phyloP scores from a whole-genome alignment of 2,113 vertebrate species.

The Chrysochloris asiatica region DNA sequence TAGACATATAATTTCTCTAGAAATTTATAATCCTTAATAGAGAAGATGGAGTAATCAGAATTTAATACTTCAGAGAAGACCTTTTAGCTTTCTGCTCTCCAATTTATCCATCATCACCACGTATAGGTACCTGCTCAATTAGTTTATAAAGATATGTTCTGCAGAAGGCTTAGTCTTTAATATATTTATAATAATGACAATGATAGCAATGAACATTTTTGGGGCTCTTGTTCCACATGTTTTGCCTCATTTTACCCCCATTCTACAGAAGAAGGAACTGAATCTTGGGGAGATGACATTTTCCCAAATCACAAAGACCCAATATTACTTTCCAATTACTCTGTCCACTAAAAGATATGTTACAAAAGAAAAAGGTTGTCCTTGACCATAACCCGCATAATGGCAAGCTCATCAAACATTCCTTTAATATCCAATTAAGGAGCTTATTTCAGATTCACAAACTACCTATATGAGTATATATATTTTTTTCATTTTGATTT shows the following conservation, averaged over 20 bases:
- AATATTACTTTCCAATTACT: not conserved
- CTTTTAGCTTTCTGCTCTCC: conserved; percentile 61
- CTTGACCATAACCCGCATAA: not conserved
- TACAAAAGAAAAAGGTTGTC: not conserved
- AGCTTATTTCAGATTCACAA: conserved; percentile 26
- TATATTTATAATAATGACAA: conserved; percentile 32
- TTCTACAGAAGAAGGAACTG: conserved; percentile 40
- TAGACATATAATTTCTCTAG: conserved; percentile 30
- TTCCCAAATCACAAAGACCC: not conserved
- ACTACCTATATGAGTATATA: not conserved
- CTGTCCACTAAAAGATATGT: not conserved
- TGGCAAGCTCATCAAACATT: not conserved
- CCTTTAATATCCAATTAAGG: not conserved
- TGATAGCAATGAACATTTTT: conserved; percentile 10
- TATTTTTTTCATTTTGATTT: not conserved
- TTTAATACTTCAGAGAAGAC: conserved; percentile 51
- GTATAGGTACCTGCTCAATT: conserved; percentile 48
- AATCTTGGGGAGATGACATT: conserved; percentile 16
- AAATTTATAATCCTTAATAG: conserved; percentile 57
- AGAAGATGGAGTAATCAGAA: conserved; percentile 41
- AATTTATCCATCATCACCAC: conserved; percentile 58
- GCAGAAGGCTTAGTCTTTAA: conserved; percentile 14
- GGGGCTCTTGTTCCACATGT: not conserved
- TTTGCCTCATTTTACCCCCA: conserved; percentile 41
- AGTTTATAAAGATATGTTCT: conserved; percentile 31